These are phyloP conservation scores for Margaritifera margaritifera DNA, from an alignment of 2,888 invertebrate genomes.

Conservation along the genomic window DNA sequence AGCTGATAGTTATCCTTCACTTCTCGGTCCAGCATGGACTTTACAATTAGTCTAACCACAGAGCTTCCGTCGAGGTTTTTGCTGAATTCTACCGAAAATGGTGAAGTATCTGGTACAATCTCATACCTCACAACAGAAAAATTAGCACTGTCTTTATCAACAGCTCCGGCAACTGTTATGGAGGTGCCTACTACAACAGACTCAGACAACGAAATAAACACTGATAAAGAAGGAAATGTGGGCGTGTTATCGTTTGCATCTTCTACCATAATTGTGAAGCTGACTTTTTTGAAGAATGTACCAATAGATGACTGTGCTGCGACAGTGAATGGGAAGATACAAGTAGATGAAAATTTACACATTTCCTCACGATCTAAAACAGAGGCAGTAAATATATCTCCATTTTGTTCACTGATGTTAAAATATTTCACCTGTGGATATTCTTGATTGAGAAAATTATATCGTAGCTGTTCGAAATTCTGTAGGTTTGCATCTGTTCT, in stretches of 20 bases:
- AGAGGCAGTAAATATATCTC: conserved; percentile 45
- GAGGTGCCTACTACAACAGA: conserved; percentile 42
- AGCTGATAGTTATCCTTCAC: conserved; percentile 46
- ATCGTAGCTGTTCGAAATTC: conserved; percentile 42
- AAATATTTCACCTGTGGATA: conserved; percentile 45
- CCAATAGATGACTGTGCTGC: conserved; percentile 55
- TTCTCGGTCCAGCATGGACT: conserved; percentile 56
- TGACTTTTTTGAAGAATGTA: conserved; percentile 57
- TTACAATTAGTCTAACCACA: conserved; percentile 53
- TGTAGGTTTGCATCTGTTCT: conserved; percentile 51
- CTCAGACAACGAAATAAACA: conserved; percentile 53
- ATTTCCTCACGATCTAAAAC: conserved; percentile 55
- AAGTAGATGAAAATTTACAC: conserved; percentile 46
- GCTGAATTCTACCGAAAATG: conserved; percentile 49
- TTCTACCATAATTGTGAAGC: conserved; percentile 56
- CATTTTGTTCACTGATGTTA: conserved; percentile 47
- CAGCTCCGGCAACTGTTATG: conserved; percentile 52
- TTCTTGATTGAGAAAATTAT: conserved; percentile 51
- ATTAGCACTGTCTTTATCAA: conserved; percentile 53
- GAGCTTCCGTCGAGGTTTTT: conserved; percentile 52
- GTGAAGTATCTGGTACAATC: conserved; percentile 46
- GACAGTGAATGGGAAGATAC: conserved; percentile 49
- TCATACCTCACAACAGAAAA: conserved; percentile 56
- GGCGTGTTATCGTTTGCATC: conserved; percentile 69
- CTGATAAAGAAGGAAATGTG: conserved; percentile 43